Evolutionary conservation across 1,140 invertebrate species (phyloP).

Genomic region (Pseudomyrmex pallidus): DNA sequence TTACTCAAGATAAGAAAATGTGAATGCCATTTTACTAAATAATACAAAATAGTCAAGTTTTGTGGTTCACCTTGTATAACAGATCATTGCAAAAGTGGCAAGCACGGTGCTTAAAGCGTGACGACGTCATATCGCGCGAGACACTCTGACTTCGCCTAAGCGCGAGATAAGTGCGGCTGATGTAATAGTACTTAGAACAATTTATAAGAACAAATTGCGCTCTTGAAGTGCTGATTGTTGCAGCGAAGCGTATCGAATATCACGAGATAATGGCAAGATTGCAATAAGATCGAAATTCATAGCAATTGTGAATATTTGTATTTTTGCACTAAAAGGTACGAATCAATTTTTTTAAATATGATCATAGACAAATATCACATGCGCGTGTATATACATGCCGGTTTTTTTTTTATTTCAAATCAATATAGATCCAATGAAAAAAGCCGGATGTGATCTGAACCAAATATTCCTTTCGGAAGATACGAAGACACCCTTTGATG

Average conservation of each 20-base stretch:
- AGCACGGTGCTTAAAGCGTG: neutral
- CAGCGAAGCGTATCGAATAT: neutral
- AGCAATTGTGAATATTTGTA: neutral
- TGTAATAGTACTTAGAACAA: slow-evolving; percentile 40
- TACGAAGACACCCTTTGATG: slow-evolving; percentile 65
- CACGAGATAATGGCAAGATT: neutral
- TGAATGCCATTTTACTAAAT: neutral
- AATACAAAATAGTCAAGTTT: neutral
- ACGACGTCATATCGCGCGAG: slow-evolving; percentile 4
- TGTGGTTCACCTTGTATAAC: neutral
- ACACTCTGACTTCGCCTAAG: neutral
- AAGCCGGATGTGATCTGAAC: slow-evolving; percentile 28
- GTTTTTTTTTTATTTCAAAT: neutral
- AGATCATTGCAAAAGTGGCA: slow-evolving; percentile 4
- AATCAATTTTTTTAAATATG: neutral
- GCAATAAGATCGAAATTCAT: neutral
- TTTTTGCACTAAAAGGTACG: neutral
- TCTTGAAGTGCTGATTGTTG: slow-evolving; percentile 20
- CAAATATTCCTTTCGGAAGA: slow-evolving; percentile 31
- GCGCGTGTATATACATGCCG: neutral
- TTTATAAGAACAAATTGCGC: slow-evolving; percentile 16
- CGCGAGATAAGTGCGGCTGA: slow-evolving; percentile 27
- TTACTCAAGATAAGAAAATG: neutral
- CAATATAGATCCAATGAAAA: slow-evolving; percentile 8
- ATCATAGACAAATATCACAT: neutral